Base-by-base conservation (phyloP, 2,797 vertebrate species). In the Toxotes lorentzi region DNA sequence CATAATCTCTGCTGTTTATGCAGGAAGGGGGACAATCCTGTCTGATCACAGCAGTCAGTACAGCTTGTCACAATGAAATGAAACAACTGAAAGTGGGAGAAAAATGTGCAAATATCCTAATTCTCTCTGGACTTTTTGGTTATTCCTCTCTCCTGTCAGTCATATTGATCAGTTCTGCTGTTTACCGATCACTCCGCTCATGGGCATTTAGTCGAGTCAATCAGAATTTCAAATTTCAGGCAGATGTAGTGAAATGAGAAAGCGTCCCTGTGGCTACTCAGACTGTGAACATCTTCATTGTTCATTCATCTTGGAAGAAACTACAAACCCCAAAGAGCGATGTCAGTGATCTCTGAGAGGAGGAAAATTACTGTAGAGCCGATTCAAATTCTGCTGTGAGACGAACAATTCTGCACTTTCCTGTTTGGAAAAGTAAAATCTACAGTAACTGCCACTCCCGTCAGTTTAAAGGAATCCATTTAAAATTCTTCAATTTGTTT, bases 1-100 rank as follows among this genome's bases (percentile, higher is more conserved):
- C 79, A 85, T 85, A 81, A 83, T 87, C 76, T 83, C 69, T 73
- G 45, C 34, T 85, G 76, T 86, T 85, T 66, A 73, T 79, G 58
- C 79, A 77, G 69, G 62, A 78, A 66, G 38, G 21, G 61, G 57
- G 63, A 59, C 69, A 85, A 84, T 86, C 78, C 73, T 72, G 35
- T 86, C 59, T 77, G 66, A 85, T 73, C 87, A 71, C 5, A 50
- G 4, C 70, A 47, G 57, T 53, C 62, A 47, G 63, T 41, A 61
- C 61, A 70, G 75, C 59, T 68, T 41, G 65, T 81, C 85, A 51
- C 62, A 51, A 2, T 57, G 58, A 73, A 63, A 78, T 80, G 56
- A 54, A 82, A 76, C 47, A 34, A 78, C n/a, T 7, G 9, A 30
- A 41, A 2, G 47, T 4, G 5, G 4, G 3, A 13, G 21, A 11